Conservation (phyloP, 2,113 vertebrate genomes). For the Pelmatolapia mariae region DNA sequence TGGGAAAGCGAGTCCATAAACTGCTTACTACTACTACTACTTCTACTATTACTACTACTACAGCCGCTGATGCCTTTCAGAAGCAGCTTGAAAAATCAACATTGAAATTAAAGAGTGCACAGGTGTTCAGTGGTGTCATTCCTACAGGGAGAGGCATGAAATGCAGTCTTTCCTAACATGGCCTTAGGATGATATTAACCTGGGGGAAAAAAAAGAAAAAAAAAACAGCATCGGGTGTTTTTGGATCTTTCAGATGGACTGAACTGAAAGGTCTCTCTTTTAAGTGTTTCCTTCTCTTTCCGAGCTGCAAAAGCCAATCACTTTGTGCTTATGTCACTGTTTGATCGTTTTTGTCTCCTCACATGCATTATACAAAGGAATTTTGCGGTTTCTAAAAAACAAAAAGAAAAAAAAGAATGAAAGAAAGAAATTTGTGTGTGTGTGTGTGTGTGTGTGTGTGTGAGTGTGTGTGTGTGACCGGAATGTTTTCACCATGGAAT, state of each 20-base stretch:
- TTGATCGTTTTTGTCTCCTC: slow-evolving; percentile 25
- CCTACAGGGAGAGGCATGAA: not conserved
- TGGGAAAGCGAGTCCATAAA: slow-evolving; percentile 14
- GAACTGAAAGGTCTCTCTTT: not conserved
- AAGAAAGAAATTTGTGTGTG: slow-evolving; percentile 9
- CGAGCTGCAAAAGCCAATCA: slow-evolving; percentile 62
- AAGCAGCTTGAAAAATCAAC: slow-evolving; percentile 50
- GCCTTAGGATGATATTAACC: slow-evolving; percentile 34
- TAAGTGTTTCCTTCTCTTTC: slow-evolving; percentile 9
- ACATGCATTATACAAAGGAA: slow-evolving; percentile 42
- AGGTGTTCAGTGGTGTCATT: not conserved
- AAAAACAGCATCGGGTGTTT: not conserved
- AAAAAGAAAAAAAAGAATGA: not conserved
- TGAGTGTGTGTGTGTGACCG: not conserved
- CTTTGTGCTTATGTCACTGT: slow-evolving; percentile 46
- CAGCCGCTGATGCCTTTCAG: slow-evolving; percentile 69
- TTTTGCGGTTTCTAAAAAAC: slow-evolving; percentile 53
- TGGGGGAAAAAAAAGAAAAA: rapidly evolving
- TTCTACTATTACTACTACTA: slow-evolving; percentile 31
- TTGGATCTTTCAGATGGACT: slow-evolving; percentile 1
- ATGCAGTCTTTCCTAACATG: not conserved
- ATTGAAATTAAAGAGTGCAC: not conserved
- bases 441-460: not conserved
- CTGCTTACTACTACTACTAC: slow-evolving; percentile 11
- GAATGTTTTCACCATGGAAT: slow-evolving; percentile 59